phyloP scores from a whole-genome alignment of 2,888 invertebrate species.

The Rhodophaea formosa region DNA sequence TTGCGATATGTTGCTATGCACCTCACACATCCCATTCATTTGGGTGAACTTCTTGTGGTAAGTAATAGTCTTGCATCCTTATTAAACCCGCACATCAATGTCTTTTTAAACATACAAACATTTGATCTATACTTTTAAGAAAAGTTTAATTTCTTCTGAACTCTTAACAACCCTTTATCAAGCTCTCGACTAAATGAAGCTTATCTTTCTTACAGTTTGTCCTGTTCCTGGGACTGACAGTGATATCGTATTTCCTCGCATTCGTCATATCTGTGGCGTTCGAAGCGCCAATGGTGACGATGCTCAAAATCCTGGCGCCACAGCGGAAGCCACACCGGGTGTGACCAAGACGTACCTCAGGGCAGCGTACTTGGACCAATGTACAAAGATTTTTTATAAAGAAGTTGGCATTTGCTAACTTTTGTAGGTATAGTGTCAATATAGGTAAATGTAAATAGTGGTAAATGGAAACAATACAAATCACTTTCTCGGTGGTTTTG shows the following conservation, averaged over 20 bases:
- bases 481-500: too few relatives aligned
- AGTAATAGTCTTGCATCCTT: constrained; percentile 37
- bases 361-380: constrained; percentile 10
- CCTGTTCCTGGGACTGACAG: constrained; percentile 90
- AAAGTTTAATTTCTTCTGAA: too few relatives aligned
- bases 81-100: too few relatives aligned
- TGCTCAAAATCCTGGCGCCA: constrained; percentile 86
- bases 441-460: neutral
- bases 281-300: constrained; percentile 92
- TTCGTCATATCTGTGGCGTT: constrained; percentile 90
- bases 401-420: constrained; percentile 5
- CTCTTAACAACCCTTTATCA: neutral
- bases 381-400: constrained; percentile 21
- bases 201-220: constrained; percentile 80
- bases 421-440: constrained; percentile 3
- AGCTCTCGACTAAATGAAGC: neutral
- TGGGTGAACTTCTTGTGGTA: constrained; percentile 89
- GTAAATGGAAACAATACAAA: neutral
- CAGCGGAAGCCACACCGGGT: constrained; percentile 72
- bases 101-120: too few relatives aligned
- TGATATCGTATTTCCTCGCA: constrained; percentile 88
- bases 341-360: constrained; percentile 34
- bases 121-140: too few relatives aligned
- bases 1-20: constrained; percentile 90
- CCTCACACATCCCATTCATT: constrained; percentile 90